Evolutionary conservation across 2,888 invertebrate species (phyloP).

Genomic region (Ctena decussata): DNA sequence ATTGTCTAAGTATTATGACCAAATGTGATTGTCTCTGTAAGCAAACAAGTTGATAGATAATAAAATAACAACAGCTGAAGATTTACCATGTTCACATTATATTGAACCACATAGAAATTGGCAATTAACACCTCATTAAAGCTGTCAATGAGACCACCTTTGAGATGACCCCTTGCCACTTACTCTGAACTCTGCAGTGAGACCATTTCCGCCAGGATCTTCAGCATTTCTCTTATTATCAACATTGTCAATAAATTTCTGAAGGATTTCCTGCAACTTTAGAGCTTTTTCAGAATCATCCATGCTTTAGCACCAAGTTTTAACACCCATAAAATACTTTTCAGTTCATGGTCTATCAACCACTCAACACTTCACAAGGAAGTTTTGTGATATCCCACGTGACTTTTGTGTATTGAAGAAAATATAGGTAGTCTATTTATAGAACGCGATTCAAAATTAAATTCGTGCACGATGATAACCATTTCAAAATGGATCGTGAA

Average conservation of each 20-base stretch:
- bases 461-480: too few relatives aligned
- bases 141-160: not conserved
- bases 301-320: constrained; percentile 9
- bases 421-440: too few relatives aligned
- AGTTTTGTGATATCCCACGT: constrained; percentile 57
- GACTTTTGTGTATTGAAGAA: constrained; percentile 23
- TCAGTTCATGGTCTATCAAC: not conserved
- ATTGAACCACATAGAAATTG: too few relatives aligned
- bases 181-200: constrained; percentile 77
- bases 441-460: too few relatives aligned
- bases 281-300: constrained; percentile 39
- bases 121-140: too few relatives aligned
- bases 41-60: too few relatives aligned
- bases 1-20: too few relatives aligned
- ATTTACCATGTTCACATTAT: too few relatives aligned
- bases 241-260: constrained; percentile 74
- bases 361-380: constrained; percentile 29
- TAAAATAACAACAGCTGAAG: too few relatives aligned
- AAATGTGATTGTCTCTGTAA: too few relatives aligned
- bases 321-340: not conserved
- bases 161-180: constrained; percentile 24
- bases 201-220: constrained; percentile 76
- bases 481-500: too few relatives aligned
- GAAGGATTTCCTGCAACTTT: constrained; percentile 62
- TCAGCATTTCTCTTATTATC: constrained; percentile 70